Conservation (phyloP, 2,113 vertebrate species). For the Megaceryle torquata region DNA sequence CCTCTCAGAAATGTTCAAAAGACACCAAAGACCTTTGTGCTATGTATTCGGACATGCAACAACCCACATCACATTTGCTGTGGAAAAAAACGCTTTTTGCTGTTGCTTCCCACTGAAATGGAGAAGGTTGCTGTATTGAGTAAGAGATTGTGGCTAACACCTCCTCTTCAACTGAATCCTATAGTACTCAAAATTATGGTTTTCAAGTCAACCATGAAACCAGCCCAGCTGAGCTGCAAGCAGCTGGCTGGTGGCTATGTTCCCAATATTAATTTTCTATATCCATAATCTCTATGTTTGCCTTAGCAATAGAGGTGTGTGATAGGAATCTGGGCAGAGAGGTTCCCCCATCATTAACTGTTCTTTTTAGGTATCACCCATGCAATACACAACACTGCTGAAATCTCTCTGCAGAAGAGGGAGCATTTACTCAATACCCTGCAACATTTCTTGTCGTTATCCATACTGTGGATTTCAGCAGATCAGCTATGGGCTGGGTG, state of each 20-base stretch:
- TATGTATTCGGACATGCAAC: neutral
- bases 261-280: neutral
- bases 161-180: neutral
- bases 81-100: neutral
- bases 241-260: neutral
- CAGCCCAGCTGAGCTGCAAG: neutral
- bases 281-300: neutral
- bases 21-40: neutral
- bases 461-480: neutral
- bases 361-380: neutral
- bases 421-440: neutral
- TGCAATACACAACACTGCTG: neutral
- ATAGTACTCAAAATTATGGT: neutral
- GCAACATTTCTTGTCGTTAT: neutral
- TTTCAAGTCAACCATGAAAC: neutral
- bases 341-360: neutral
- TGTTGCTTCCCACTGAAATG: neutral
- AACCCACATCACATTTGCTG: neutral
- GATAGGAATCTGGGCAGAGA: neutral
- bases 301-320: neutral
- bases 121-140: neutral
- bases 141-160: neutral
- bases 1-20: neutral
- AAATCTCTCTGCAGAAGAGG: neutral
- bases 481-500: neutral